A percentile compares a stretch with the other conserved stretches of the same genome.
Evolutionary conservation across 2,113 vertebrate genomes (phyloP).

Genomic region (Riparia riparia): DNA sequence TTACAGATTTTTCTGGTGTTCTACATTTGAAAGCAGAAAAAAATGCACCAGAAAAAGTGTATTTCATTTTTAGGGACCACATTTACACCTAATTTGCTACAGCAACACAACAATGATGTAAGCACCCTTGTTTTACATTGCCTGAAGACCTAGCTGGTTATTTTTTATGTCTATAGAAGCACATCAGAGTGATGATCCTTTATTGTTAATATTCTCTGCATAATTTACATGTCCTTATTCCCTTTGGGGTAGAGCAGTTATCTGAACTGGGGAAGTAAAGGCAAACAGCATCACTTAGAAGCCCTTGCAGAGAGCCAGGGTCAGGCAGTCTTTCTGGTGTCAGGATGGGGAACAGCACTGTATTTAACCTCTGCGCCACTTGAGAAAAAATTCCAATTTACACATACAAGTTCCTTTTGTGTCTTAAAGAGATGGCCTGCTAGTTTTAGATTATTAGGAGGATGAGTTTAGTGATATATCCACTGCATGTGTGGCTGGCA

Average conservation of each 20-base stretch:
- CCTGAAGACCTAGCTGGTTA: not conserved
- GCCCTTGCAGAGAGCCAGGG: not conserved
- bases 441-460: not conserved
- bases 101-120: not conserved
- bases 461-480: not conserved
- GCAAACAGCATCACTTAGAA: not conserved
- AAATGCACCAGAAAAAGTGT: not conserved
- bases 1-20: not conserved
- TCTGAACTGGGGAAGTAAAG: not conserved
- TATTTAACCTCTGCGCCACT: not conserved
- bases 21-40: not conserved
- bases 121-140: not conserved
- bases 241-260: not conserved
- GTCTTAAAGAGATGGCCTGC: not conserved
- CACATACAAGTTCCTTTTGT: not conserved
- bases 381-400: not conserved
- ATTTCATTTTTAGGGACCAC: not conserved
- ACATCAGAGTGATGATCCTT: not conserved
- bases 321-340: not conserved
- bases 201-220: not conserved
- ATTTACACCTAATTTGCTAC: not conserved
- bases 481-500: no score
- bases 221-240: not conserved
- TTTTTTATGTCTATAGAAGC: not conserved
- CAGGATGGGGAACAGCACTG: not conserved